Evolutionary conservation across 2,888 invertebrate species (phyloP), one percentile per base, ranked within the genome.

Genomic region (Acholoe squamosa): DNA sequence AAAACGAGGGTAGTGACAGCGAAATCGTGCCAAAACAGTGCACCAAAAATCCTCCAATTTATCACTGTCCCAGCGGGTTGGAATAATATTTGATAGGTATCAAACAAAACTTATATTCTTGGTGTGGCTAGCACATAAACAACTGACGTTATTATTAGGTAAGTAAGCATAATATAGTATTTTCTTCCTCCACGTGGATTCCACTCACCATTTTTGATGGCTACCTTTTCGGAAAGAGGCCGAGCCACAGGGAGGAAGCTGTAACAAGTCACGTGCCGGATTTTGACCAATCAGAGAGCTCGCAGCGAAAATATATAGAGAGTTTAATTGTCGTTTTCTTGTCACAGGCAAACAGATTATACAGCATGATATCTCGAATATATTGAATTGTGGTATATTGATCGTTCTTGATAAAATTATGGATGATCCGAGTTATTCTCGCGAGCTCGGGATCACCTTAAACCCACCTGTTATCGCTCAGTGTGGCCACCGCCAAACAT

Each of bases 171-270:
- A 84, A 84, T 22, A 10, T 33, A n/a, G 28, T 25, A 34, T 51
- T 34, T 86, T 86, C 86, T 86, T n/a, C 33, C 86, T 86, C 52
- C 86, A 86, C 86, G 86, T 86, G 86, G 86, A 54, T 54, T 31
- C 7, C 52, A 86, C 86, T 86, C 33, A 86, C 86, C 86, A 86
- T 86, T 12, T 43, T 86, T 86, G 86, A 86, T 86, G 86, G 86
- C 86, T 16, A 86, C 86, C 86, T 86, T 31, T 86, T 54, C 25
- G 86, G 86, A 86, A 86, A 86, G 54, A 86, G 86, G 80, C 33
- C 31, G 19, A 5, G 28, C 5, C n/a, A 25, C 1, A 5, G 28
- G 76, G 22, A 71, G n/a, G 76, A 28, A 76, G 61, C 43, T 43
- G 43, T 43, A 3, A 43, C 5, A 43, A 10, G 43, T 43, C 43